Conservation (phyloP, 1,140 invertebrate species). For the Drosophila navojoa region DNA sequence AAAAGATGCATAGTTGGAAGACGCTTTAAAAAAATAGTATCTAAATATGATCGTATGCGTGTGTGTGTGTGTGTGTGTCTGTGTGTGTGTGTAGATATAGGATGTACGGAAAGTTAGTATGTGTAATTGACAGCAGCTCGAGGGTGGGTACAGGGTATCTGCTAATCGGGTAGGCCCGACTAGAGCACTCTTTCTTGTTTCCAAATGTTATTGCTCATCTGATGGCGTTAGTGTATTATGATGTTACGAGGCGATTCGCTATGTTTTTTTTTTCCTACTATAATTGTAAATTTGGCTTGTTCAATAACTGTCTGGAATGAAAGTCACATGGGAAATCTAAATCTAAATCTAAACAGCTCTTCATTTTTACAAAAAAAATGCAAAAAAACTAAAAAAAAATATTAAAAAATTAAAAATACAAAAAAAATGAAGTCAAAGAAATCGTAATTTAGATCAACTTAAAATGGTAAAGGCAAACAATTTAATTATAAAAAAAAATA, state of each 20-base stretch:
- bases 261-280: conserved; percentile 4
- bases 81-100: neutral
- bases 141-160: neutral
- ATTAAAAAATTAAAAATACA: neutral
- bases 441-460: conserved; percentile 36
- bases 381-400: conserved; percentile 17
- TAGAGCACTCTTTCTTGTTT: conserved; percentile 15
- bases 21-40: neutral
- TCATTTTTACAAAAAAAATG: conserved; percentile 53
- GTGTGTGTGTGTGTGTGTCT: neutral
- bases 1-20: no score
- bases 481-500: conserved; percentile 15
- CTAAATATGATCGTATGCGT: neutral
- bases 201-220: conserved; percentile 23
- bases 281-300: conserved; percentile 39
- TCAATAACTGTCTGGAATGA: conserved; percentile 56
- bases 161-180: neutral
- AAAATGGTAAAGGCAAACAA: conserved; percentile 41
- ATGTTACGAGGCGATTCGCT: conserved; percentile 29
- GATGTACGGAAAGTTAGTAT: neutral
- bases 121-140: neutral
- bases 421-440: conserved; percentile 11
- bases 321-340: conserved; percentile 64
- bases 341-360: conserved; percentile 51
- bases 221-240: conserved; percentile 31